Evolutionary conservation across 2,797 vertebrate genomes (phyloP), one percentile per base, ranked within the genome.

Genomic region (Amniataba percoides): DNA sequence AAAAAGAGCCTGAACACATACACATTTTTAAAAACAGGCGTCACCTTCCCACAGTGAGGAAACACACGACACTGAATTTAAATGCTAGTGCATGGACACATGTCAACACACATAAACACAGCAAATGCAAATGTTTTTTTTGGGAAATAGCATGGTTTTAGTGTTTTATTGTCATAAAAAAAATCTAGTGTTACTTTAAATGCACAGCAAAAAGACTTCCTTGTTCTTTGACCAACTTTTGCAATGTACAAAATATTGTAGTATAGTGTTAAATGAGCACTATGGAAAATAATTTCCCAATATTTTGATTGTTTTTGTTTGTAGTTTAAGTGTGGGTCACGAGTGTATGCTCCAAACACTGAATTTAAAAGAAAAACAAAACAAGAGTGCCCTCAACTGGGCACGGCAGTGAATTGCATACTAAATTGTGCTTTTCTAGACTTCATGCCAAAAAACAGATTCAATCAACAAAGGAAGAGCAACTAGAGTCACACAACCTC

Each of bases 321-420:
- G 51, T 42, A 61, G 60, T 69, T 72, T 77, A 58, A 72, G 53
- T 70, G 31, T n/a, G 70, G 58, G 36, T 71, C 52, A 65, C 4
- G 6, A 66, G 55, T 36, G 31, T 39, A 31, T 68, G 40, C 51
- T 58, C 65, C 60, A 64, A 61, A 71, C 25, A 61, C 49, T 10
- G 40, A 84, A 45, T 57, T 25, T 25, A 69, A 52, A 70, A 36
- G 5, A 70, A 84, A 84, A 80, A 58, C 7, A 61, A 80, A 79
- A 78, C 85, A 86, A 89, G 72, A 70, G 84, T 40, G 84, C 93
- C 94, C 92, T 80, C 95, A 36, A 27, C 60, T 87, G 94, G 91
- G 84, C 86, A 89, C 80, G 84, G 83, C 92, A 85, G 92, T 91
- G 90, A 92, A 88, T 74, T 91, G 89, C 92, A 92, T 89, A 81